Evolutionary conservation across 1,140 invertebrate genomes (phyloP).

Genomic region (Drosophila persimilis): DNA sequence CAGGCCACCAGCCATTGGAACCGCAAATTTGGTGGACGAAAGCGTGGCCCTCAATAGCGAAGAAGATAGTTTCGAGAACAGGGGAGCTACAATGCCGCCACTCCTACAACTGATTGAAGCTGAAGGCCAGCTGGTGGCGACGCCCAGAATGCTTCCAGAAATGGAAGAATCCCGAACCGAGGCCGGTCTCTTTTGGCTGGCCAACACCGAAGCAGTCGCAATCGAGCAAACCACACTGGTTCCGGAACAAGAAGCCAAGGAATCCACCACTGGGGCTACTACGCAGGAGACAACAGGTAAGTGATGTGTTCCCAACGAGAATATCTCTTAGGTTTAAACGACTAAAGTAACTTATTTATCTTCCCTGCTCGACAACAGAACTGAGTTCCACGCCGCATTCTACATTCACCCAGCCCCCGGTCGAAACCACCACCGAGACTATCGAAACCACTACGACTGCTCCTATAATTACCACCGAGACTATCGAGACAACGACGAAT

Average conservation of each 20-base stretch:
- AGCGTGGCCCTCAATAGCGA: too few relatives aligned
- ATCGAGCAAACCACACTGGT: not conserved
- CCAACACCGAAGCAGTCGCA: not conserved
- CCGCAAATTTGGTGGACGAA: too few relatives aligned
- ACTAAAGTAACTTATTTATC: not conserved
- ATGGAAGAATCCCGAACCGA: too few relatives aligned
- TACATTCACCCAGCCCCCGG: not conserved
- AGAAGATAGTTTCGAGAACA: too few relatives aligned
- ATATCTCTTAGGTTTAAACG: not conserved
- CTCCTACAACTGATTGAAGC: not conserved
- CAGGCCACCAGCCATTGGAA: too few relatives aligned
- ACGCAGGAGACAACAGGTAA: constrained; percentile 13
- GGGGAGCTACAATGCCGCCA: not conserved
- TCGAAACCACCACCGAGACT: constrained; percentile 8
- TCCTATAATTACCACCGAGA: not conserved
- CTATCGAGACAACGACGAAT: not conserved
- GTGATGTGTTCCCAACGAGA: too few relatives aligned
- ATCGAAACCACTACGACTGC: not conserved
- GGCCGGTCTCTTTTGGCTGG: not conserved
- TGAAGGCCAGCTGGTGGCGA: too few relatives aligned
- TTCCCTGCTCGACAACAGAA: not conserved
- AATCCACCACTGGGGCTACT: not conserved
- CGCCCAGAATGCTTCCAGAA: too few relatives aligned
- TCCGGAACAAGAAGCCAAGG: not conserved
- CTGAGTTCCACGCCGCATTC: not conserved